Evolutionary conservation across 2,888 invertebrate species (phyloP).

Genomic region (Bruchidius siliquastri): DNA sequence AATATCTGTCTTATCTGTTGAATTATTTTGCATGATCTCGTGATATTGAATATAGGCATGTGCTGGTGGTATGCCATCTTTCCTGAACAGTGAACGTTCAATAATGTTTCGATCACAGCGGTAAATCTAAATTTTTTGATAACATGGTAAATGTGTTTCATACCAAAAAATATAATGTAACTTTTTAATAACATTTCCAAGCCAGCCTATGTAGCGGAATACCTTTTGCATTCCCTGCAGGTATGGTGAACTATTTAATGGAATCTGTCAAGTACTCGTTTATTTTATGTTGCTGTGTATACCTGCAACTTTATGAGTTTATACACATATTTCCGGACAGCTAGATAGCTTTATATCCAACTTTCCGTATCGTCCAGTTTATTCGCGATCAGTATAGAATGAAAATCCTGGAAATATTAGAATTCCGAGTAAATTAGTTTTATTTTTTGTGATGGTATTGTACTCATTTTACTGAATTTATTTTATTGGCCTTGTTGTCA

Average conservation of each 20-base stretch:
- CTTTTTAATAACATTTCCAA: not conserved
- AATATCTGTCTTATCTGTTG: too few relatives aligned
- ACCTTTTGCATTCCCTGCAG: not conserved
- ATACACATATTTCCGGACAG: not conserved
- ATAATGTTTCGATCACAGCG: not conserved
- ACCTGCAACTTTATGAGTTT: not conserved
- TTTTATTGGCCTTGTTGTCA: too few relatives aligned
- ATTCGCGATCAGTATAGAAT: not conserved
- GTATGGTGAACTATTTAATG: not conserved
- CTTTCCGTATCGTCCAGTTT: not conserved
- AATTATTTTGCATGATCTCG: too few relatives aligned
- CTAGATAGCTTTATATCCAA: not conserved
- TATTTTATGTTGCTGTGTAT: not conserved
- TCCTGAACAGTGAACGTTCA: not conserved
- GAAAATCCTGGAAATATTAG: too few relatives aligned
- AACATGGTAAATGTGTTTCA: not conserved
- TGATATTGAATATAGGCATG: too few relatives aligned
- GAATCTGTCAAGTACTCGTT: not conserved
- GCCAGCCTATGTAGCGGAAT: not conserved
- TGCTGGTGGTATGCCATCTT: too few relatives aligned
- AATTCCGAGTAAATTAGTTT: too few relatives aligned
- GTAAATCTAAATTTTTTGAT: not conserved
- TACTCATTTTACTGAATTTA: too few relatives aligned
- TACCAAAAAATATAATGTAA: not conserved
- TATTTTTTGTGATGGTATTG: too few relatives aligned